Conservation (phyloP, 2,888 invertebrate genomes). For the Cryptocephalus moraei region DNA sequence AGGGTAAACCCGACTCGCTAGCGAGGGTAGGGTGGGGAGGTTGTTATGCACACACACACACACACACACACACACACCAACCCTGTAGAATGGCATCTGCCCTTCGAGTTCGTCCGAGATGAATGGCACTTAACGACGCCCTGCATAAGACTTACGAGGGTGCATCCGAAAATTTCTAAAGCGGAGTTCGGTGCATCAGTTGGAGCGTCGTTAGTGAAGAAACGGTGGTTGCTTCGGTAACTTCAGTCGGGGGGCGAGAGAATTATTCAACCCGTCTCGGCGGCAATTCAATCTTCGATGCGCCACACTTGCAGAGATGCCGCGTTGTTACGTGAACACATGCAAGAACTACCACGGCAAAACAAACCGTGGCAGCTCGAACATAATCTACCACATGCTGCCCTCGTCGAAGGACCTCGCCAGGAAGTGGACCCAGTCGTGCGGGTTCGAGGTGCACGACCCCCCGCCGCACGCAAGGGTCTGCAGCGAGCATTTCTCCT, state of each 20-base stretch:
- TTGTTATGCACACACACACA: too few relatives aligned
- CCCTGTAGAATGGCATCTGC: too few relatives aligned
- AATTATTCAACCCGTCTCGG: conserved; percentile 1
- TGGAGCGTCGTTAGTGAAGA: too few relatives aligned
- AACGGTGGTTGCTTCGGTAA: background rate
- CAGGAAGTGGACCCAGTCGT: conserved; percentile 39
- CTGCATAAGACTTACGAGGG: background rate
- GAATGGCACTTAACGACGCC: background rate
- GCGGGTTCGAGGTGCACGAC: conserved; percentile 28
- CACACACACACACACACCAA: too few relatives aligned
- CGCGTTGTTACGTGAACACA: conserved; percentile 43
- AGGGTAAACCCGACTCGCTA: background rate
- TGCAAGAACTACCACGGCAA: conserved; percentile 45
- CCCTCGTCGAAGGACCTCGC: conserved; percentile 40
- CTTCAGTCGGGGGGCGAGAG: background rate
- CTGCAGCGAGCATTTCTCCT: conserved; percentile 44
- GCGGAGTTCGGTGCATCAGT: too few relatives aligned
- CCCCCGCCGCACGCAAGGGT: conserved; percentile 31
- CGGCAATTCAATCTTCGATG: background rate
- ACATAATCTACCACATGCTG: conserved; percentile 43
- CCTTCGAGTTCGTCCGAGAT: too few relatives aligned
- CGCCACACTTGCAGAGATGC: conserved; percentile 36
- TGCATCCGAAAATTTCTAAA: too few relatives aligned
- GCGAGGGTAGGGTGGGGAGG: background rate
- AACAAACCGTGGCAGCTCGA: conserved; percentile 32